Percentiles rank a stretch among this genome's conserved stretches.
Evolutionary conservation across 2,113 vertebrate species (phyloP).

Genomic region (Procavia capensis): DNA sequence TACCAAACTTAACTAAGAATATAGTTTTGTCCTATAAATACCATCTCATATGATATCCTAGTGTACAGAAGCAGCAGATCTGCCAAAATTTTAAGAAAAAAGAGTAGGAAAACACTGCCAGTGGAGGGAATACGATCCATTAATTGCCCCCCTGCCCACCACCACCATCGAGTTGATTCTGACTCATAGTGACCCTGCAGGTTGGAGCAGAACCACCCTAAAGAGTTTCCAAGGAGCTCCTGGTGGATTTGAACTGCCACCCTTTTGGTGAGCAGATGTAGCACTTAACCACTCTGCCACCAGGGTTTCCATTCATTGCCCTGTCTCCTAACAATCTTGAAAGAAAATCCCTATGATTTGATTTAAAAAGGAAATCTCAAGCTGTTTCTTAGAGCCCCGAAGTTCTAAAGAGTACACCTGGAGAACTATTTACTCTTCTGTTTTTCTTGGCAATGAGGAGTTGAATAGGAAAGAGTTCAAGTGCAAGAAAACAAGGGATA

Average conservation of each 20-base stretch:
- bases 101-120: not conserved
- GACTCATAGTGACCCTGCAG: too few relatives aligned
- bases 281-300: too few relatives aligned
- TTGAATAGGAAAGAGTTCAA: not conserved
- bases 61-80: not conserved
- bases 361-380: not conserved
- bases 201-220: too few relatives aligned
- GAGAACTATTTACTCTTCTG: not conserved
- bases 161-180: too few relatives aligned
- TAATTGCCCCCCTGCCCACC: not conserved
- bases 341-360: not conserved
- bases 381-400: not conserved
- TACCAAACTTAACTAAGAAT: not conserved
- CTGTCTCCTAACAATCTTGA: slow-evolving; percentile 3
- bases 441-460: not conserved
- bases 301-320: too few relatives aligned
- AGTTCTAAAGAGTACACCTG: not conserved
- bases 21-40: not conserved
- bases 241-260: too few relatives aligned
- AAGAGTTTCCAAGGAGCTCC: too few relatives aligned
- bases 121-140: not conserved
- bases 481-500: not conserved
- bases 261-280: too few relatives aligned
- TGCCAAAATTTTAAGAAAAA: not conserved
- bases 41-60: not conserved